Evolutionary conservation across 2,113 vertebrate genomes (phyloP), one percentile per base, ranked within the genome.

Genomic region (Sturnira hondurensis): DNA sequence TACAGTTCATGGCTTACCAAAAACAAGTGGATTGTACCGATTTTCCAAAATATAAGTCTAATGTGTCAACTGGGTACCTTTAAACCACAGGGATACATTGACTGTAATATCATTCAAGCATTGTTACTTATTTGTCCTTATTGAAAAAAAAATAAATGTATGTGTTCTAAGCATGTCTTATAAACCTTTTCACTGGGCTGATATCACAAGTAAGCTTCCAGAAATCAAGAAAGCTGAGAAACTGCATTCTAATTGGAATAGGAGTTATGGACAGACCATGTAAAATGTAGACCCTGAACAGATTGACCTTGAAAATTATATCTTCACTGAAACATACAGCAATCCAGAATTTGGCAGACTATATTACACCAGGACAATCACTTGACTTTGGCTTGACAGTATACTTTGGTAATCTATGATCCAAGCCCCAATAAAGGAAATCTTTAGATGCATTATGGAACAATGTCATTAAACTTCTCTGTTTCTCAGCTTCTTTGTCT

Each of bases 61-160:
- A 89, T 36, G 76, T 50, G n/a, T 82, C 61, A 70, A 54, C 38
- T 54, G 50, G 26, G 17, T 86, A 86, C 26, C 28, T 88, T 95
- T 93, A 91, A 91, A 95, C 52, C 58, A 88, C 47, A 78, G 20
- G 36, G 71, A 90, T 70, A 86, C 1, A 73, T 36, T 83, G 86
- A 92, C 45, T 78, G 52, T 78, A 52, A 71, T 82, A 41, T 91
- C n/a, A 41, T 93, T 93, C 68, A 96, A 85, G 54, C 13, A 31
- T 20, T 71, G 36, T 58, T 76, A 87, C 19, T 85, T 95, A 85
- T 74, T 80, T 86, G 10, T 81, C 50, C 63, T 86, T 89, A 89
- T 45, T 91, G 54, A 94, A 95, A 94, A 94, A 43, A 81, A 67
- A 91, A n/a, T n/a, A 78, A 92, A 89, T 63, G 33, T 74, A 84